Percentiles rank a stretch among this genome's conserved stretches.
Evolutionary conservation across 2,113 vertebrate genomes (phyloP).

Genomic region (Turdus rufiventris): DNA sequence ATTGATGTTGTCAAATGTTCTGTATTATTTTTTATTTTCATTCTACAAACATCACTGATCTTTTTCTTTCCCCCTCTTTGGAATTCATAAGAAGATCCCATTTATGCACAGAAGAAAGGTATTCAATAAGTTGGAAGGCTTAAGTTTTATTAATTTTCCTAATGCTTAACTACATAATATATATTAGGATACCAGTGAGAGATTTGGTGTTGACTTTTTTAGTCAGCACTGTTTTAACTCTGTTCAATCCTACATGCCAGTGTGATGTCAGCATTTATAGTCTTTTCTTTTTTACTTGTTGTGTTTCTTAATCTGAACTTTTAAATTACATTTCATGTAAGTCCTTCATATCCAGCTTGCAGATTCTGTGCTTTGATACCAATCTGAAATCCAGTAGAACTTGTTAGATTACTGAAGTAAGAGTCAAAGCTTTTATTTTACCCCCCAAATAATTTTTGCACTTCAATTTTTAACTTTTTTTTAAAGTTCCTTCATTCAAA

Average conservation of each 20-base stretch:
- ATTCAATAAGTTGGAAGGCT: conserved; percentile 69
- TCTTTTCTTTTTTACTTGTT: neutral
- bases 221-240: neutral
- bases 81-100: conserved; percentile 92
- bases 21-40: conserved; percentile 61
- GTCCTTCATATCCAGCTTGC: neutral
- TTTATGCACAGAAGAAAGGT: conserved; percentile 93
- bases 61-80: conserved; percentile 82
- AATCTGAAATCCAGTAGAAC: neutral
- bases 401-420: neutral
- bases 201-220: neutral
- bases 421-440: neutral
- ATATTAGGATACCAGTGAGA: neutral
- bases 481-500: neutral
- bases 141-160: conserved; percentile 22
- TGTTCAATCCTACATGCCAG: neutral
- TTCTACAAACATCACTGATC: conserved; percentile 82
- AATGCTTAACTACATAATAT: neutral
- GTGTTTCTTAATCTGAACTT: neutral
- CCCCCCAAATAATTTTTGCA: neutral
- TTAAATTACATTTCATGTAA: neutral
- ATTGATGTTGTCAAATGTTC: conserved; percentile 66
- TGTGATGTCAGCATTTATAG: neutral
- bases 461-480: neutral
- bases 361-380: neutral